Conservation (phyloP, 2,113 vertebrate genomes). For the Pangasianodon gigas region DNA sequence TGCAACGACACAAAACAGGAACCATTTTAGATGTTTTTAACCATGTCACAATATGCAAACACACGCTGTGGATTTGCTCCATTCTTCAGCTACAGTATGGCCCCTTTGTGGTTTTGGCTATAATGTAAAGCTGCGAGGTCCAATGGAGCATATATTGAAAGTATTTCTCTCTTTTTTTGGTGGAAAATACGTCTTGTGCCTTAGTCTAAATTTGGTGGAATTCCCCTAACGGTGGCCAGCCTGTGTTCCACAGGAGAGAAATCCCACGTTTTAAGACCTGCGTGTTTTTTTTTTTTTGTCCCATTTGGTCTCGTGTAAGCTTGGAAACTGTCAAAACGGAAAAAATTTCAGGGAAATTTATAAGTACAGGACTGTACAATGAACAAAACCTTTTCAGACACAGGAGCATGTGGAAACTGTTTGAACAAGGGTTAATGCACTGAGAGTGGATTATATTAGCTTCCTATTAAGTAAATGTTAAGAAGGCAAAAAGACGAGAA, state of each 20-base stretch:
- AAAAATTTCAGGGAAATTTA: constrained; percentile 19
- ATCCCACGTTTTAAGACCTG: constrained; percentile 41
- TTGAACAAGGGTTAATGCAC: constrained; percentile 38
- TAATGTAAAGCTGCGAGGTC: constrained; percentile 34
- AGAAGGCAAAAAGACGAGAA: background rate
- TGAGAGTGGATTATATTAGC: background rate
- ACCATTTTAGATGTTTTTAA: background rate
- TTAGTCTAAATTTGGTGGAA: constrained; percentile 38
- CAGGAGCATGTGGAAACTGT: constrained; percentile 33
- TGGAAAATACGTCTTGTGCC: constrained; percentile 44
- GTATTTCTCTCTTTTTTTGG: constrained; percentile 12
- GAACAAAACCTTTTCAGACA: constrained; percentile 35
- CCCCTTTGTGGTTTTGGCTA: constrained; percentile 39
- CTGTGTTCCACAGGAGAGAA: constrained; percentile 41
- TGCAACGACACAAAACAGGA: constrained; percentile 40
- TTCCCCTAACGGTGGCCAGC: constrained; percentile 47
- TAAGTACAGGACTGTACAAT: constrained; percentile 19
- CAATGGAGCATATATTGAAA: constrained; percentile 31
- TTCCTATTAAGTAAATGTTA: constrained; percentile 4
- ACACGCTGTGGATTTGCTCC: background rate
- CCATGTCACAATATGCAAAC: constrained; percentile 15
- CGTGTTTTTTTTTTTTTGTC: constrained; percentile 17
- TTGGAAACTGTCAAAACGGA: constrained; percentile 39
- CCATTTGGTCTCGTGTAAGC: constrained; percentile 20
- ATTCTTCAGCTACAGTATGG: constrained; percentile 2